These are phyloP conservation scores for Ophonus ardosiacus DNA, from an alignment of 2,888 invertebrate genomes.

Conservation along the genomic window DNA sequence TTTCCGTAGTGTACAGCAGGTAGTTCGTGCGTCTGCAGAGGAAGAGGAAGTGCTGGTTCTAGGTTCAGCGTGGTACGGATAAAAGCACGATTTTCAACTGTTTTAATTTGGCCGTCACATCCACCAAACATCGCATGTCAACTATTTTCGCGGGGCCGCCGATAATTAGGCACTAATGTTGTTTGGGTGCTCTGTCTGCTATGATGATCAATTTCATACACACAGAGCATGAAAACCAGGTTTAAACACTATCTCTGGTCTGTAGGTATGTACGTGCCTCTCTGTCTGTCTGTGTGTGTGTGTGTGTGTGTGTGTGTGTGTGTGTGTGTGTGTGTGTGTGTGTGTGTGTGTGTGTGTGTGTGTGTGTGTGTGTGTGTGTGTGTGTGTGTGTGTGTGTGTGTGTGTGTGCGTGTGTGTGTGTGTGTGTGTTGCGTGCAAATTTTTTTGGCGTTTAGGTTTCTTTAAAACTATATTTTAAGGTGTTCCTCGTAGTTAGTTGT, in stretches of 20 bases:
- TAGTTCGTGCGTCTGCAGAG: conserved; percentile 20
- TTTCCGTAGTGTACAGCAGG: neutral
- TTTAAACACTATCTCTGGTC: neutral
- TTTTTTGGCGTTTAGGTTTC: too few relatives aligned
- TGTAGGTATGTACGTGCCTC: too few relatives aligned
- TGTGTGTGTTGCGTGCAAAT: too few relatives aligned
- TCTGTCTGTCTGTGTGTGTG: too few relatives aligned
- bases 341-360: too few relatives aligned
- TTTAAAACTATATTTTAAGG: too few relatives aligned
- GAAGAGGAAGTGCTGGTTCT: conserved; percentile 34
- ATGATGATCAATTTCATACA: conserved; percentile 3
- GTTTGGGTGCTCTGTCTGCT: neutral
- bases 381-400: too few relatives aligned
- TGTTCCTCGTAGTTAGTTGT: too few relatives aligned
- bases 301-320: too few relatives aligned
- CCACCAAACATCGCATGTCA: conserved; percentile 51
- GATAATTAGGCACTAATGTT: conserved; percentile 41
- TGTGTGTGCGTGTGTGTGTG: too few relatives aligned
- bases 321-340: too few relatives aligned
- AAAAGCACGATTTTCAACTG: conserved; percentile 57
- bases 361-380: too few relatives aligned
- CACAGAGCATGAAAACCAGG: neutral
- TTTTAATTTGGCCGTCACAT: conserved; percentile 55
- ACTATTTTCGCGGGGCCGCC: conserved; percentile 27
- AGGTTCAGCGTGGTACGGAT: conserved; percentile 56